phyloP scores from a whole-genome alignment of 2,888 invertebrate species.

The Sesia bembeciformis region DNA sequence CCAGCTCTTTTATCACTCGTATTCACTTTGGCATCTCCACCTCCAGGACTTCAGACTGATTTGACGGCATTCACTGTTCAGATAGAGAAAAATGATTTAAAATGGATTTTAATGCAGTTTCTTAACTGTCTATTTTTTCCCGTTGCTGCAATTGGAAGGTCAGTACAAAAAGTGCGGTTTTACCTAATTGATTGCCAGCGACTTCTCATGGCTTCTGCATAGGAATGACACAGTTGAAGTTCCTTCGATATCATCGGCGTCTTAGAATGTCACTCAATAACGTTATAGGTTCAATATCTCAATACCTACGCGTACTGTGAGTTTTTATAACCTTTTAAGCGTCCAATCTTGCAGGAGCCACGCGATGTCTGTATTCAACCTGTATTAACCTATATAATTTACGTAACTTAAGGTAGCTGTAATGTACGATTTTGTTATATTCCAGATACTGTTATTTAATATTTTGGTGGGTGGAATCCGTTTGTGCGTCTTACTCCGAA shows the following conservation, averaged over 20 bases:
- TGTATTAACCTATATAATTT: no score
- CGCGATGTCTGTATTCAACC: no score
- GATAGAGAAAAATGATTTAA: slow-evolving; percentile 51
- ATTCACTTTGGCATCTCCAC: slow-evolving; percentile 74
- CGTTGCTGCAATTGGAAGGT: slow-evolving; percentile 78
- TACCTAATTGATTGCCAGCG: no score
- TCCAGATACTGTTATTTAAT: slow-evolving; percentile 80
- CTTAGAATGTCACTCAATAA: no score
- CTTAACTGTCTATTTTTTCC: slow-evolving; percentile 72
- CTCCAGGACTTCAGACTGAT: slow-evolving; percentile 68
- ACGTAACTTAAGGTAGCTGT: not conserved
- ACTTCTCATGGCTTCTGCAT: no score
- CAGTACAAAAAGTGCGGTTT: not conserved
- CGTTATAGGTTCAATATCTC: no score
- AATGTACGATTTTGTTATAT: slow-evolving; percentile 4
- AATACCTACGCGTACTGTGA: no score
- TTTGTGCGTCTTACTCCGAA: slow-evolving; percentile 63
- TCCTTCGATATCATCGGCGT: no score
- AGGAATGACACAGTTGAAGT: no score
- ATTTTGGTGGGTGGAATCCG: slow-evolving; percentile 84
- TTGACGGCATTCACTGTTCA: slow-evolving; percentile 49
- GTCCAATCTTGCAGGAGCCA: no score
- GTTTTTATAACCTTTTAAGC: no score
- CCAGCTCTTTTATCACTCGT: slow-evolving; percentile 75
- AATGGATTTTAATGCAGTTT: slow-evolving; percentile 60